Evolutionary conservation across 2,113 vertebrate species (phyloP), one percentile per base, ranked within the genome.

Genomic region (Pteropus alecto): DNA sequence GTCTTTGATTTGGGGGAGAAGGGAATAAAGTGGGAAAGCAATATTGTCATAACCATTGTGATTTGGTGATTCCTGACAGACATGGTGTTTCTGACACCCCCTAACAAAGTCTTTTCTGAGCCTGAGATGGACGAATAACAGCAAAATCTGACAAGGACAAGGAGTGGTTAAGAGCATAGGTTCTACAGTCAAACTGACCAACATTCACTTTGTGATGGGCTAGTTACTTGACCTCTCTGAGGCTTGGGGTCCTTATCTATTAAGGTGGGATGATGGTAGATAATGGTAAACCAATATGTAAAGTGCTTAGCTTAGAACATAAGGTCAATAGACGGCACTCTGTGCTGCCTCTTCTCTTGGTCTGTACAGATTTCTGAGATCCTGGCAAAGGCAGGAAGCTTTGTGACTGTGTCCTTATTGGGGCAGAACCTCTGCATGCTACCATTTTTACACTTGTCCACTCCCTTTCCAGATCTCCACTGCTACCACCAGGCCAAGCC

Each of bases 221-320:
- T 84, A 92, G 46, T 77, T 61, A 70, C 73, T 70, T 70, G 65
- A 84, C n/a, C 61, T 78, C 48, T 93, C 81, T 81, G 84, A 91
- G 58, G 21, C 33, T 78, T 30, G 21, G 48, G n/a, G 21, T 79
- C 35, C 41, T 65, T 87, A 54, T 19, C n/a, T 90, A 38, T 63
- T 33, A 51, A 89, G 70, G 28, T 82, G 19, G 38, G 46, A 41
- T 74, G 67, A 54, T 51, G 54, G n/a, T 28, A 91, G 60, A 60
- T 43, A 54, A 48, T 12, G 43, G 28, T 51, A 33, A 70, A 85
- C 5, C 38, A 90, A 10, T 46, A 19, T 46, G 13, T 38, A 19
- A 78, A 83, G 58, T 43, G 18, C 43, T 93, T 41, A 43, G 16
- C 35, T 24, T 16, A 61, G 58, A 41, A 19, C 10, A 22, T 58